phyloP scores from a whole-genome alignment of 2,888 invertebrate genomes.

The Hypolimnas misippus region DNA sequence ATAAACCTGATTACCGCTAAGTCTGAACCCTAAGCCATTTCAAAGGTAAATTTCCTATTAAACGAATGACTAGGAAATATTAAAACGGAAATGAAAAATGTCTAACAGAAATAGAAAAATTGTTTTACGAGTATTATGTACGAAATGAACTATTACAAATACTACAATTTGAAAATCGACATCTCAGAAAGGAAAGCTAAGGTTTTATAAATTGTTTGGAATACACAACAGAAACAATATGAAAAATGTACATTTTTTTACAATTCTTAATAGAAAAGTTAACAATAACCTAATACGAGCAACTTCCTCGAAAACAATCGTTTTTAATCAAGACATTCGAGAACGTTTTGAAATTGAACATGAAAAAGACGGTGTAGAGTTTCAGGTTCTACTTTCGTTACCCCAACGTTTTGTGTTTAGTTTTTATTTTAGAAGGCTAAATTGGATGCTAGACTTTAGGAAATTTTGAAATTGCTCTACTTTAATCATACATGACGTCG shows the following conservation, averaged over 20 bases:
- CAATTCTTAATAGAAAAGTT: background rate
- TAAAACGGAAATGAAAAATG: slow-evolving; percentile 5
- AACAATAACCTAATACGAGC: slow-evolving; percentile 30
- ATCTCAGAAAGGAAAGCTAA: background rate
- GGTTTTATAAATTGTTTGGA: background rate
- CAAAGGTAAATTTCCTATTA: background rate
- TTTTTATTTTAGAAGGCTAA: slow-evolving; percentile 21
- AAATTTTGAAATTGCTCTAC: background rate
- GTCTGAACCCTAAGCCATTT: background rate
- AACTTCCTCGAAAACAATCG: slow-evolving; percentile 52
- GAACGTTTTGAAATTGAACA: slow-evolving; percentile 46
- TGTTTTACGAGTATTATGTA: background rate
- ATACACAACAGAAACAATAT: background rate
- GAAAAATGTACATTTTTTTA: background rate
- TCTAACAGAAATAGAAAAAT: background rate
- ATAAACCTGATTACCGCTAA: background rate
- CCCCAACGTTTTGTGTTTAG: slow-evolving; percentile 27
- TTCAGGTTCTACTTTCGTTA: slow-evolving; percentile 32
- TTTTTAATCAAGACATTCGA: slow-evolving; percentile 61
- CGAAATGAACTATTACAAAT: background rate
- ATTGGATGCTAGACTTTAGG: slow-evolving; percentile 16
- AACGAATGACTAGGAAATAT: slow-evolving; percentile 11
- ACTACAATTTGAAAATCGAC: background rate
- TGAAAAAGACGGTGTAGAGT: slow-evolving; percentile 39
- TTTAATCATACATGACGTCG: too few relatives aligned